phyloP scores from a whole-genome alignment of 2,113 vertebrate species.

The Paramormyrops kingsleyae region DNA sequence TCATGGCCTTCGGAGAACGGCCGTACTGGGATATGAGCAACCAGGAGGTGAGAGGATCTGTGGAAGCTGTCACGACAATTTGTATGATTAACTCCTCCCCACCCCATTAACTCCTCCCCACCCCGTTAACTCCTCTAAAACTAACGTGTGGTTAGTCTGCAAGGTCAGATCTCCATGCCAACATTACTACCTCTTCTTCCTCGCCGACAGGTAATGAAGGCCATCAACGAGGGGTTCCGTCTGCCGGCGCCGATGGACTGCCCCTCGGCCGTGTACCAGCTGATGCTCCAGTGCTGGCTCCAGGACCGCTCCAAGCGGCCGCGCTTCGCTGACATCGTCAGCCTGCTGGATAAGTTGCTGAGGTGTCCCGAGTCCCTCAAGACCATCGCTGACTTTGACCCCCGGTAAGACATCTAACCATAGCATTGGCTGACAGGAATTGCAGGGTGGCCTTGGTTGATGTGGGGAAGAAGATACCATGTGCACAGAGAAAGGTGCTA shows the following conservation, averaged over 20 bases:
- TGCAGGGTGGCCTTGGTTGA: neutral
- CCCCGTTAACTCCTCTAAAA: neutral
- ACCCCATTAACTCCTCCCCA: neutral
- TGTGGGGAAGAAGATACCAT: neutral
- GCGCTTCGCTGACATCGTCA: constrained; percentile 81
- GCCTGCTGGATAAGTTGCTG: constrained; percentile 89
- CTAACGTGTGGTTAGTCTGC: neutral
- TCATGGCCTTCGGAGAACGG: constrained; percentile 89
- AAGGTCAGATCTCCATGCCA: neutral
- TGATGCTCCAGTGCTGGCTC: constrained; percentile 96
- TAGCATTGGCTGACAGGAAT: neutral
- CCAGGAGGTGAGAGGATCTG: constrained; percentile 58
- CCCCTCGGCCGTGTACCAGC: constrained; percentile 87
- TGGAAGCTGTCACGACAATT: neutral
- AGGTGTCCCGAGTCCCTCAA: constrained; percentile 79
- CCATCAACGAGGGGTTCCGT: constrained; percentile 90
- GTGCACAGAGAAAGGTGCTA: neutral
- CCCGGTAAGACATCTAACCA: constrained; percentile 62
- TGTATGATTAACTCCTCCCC: neutral
- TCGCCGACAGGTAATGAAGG: constrained; percentile 84
- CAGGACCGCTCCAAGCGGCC: constrained; percentile 81
- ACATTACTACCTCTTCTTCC: neutral
- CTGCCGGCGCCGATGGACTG: constrained; percentile 90
- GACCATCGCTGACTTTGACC: constrained; percentile 83
- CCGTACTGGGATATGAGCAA: constrained; percentile 98